Evolutionary conservation across 2,888 invertebrate species (phyloP).

Genomic region (Yponomeuta evonymella): DNA sequence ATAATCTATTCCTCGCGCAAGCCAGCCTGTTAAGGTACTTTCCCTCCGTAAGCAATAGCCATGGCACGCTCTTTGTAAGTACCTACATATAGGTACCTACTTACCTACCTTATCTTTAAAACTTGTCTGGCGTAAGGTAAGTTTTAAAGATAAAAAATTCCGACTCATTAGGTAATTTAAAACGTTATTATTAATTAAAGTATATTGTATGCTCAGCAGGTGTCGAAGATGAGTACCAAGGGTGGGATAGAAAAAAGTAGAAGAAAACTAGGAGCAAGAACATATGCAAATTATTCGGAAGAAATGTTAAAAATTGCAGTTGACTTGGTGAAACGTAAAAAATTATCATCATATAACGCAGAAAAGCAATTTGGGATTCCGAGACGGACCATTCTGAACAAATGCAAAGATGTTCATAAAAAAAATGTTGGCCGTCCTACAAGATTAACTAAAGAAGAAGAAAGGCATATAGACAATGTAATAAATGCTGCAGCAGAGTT

Average conservation of each 20-base stretch:
- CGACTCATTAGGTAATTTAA: too few relatives aligned
- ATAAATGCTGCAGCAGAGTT: conserved; percentile 22
- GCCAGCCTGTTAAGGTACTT: too few relatives aligned
- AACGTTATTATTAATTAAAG: too few relatives aligned
- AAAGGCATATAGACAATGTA: conserved; percentile 22
- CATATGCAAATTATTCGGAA: conserved; percentile 3
- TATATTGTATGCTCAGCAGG: not conserved
- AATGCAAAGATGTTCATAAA: conserved; percentile 20
- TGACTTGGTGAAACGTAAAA: conserved; percentile 3
- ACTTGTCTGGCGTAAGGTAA: too few relatives aligned
- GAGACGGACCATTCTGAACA: conserved; percentile 22
- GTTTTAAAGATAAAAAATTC: too few relatives aligned
- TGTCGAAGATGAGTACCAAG: not conserved
- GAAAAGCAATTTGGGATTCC: conserved; percentile 25
- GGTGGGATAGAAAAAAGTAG: not conserved
- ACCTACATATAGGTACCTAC: too few relatives aligned
- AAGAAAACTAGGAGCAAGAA: conserved; percentile 2
- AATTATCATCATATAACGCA: conserved; percentile 18
- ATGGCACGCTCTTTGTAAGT: too few relatives aligned
- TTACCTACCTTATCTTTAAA: too few relatives aligned
- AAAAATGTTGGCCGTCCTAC: conserved; percentile 23
- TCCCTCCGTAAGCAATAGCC: too few relatives aligned
- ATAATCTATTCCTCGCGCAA: too few relatives aligned
- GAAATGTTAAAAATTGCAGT: conserved; percentile 1
- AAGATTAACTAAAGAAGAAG: conserved; percentile 22